Base-by-base conservation (phyloP, 2,888 invertebrate genomes). In the Chrysina gloriosa region DNA sequence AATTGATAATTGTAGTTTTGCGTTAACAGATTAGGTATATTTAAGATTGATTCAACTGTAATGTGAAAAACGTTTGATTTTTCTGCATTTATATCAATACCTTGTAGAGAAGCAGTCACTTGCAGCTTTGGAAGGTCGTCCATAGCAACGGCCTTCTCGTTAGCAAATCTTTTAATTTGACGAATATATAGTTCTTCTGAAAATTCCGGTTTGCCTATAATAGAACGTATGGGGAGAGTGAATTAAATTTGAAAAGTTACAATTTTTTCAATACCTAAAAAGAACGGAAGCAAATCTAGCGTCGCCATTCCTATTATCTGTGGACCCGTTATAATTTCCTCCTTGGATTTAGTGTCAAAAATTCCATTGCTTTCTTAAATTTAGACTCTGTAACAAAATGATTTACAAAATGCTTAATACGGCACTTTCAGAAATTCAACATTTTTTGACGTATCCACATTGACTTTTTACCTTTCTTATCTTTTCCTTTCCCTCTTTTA, bases 41-140 rank as follows among this genome's bases (percentile, higher is more conserved):
- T 82, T 69, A 79, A 81, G 68, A 82, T 76, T 1, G 82, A 80
- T 73, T 83, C 82, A 1, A 81, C 61, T 1, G 82, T 81, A 29
- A 81, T 70, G 65, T 76, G 75, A 5, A 81, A 31, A 56, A 81
- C 72, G 16, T 76, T 78, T 16, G 74, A 65, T 25, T 74, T 63
- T 42, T 68, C 66, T 23, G 69, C 67, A 5, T 61, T 47, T 6
- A 71, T 52, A 5, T 72, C 66, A 16, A 71, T 70, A 65, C 75
- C 73, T 42, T 76, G 74, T 6, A 77, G 70, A 0, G 68, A 69
- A 14, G 81, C 73, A 23, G 74, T 74, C 2, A 81, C 72, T 9
- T 73, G 64, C 29, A 81, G 54, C 65, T 74, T 75, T 4, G 82
- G 82, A 63, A 79, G 74, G 61, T 77, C 75, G 64, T 78, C 77